Percentiles rank a stretch among this genome's conserved stretches.
phyloP scores from a whole-genome alignment of 2,113 vertebrate genomes.

The Dicentrarchus labrax region DNA sequence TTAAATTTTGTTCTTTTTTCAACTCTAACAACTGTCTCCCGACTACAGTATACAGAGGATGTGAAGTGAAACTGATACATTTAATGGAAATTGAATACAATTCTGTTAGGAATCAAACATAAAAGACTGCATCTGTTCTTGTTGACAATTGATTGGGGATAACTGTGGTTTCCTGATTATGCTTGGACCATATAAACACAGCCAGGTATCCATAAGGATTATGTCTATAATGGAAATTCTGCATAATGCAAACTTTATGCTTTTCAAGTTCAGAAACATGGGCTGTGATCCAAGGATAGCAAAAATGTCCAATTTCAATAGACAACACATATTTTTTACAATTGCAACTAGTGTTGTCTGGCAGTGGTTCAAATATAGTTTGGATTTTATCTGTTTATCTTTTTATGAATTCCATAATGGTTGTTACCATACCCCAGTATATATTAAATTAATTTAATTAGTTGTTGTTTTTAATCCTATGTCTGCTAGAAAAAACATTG shows the following conservation, averaged over 20 bases:
- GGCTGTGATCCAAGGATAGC: neutral
- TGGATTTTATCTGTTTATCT: neutral
- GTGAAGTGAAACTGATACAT: neutral
- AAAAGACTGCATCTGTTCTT: neutral
- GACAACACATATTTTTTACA: too few species aligned
- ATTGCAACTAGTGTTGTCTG: too few species aligned
- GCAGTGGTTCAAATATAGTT: neutral
- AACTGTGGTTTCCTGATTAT: neutral
- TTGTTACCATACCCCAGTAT: neutral
- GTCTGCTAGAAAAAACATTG: neutral
- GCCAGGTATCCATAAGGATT: neutral
- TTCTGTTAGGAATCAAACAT: neutral
- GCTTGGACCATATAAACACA: neutral
- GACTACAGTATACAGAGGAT: neutral
- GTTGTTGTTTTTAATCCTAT: neutral
- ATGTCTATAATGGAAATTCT: neutral
- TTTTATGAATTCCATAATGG: neutral
- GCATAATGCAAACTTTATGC: too few species aligned
- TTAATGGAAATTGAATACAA: neutral
- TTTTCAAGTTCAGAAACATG: neutral
- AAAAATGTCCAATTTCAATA: neutral
- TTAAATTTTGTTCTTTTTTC: neutral
- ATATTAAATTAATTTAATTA: neutral
- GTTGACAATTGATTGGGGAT: neutral
- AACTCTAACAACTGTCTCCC: neutral